Evolutionary conservation across 2,888 invertebrate species (phyloP).

Genomic region (Eretmocerus hayati): DNA sequence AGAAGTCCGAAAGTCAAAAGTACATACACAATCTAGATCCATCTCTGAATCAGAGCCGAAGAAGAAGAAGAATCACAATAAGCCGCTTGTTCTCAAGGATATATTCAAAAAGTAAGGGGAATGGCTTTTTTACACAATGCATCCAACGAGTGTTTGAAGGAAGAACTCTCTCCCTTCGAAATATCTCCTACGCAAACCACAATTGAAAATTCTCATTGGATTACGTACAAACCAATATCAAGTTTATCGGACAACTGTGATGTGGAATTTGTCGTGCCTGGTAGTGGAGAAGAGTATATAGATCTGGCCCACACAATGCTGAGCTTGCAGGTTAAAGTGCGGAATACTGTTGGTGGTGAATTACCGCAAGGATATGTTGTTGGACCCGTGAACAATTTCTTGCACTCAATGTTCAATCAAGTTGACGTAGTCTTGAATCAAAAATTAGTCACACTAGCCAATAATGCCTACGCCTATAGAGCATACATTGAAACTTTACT

Average conservation of each 20-base stretch:
- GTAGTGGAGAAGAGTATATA: constrained; percentile 27
- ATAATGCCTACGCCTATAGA: constrained; percentile 27
- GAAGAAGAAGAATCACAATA: too few species aligned
- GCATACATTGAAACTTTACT: constrained; percentile 27
- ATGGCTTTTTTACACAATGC: not conserved
- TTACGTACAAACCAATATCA: not conserved
- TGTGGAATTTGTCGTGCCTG: constrained; percentile 28
- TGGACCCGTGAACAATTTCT: constrained; percentile 8
- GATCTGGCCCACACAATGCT: constrained; percentile 27
- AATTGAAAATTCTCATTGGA: not conserved
- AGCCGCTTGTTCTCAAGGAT: too few species aligned
- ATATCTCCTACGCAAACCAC: not conserved
- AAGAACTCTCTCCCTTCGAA: not conserved
- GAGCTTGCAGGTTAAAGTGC: constrained; percentile 21
- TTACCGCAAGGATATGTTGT: not conserved
- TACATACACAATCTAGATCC: too few species aligned
- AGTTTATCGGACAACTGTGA: constrained; percentile 26
- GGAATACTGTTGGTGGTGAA: not conserved
- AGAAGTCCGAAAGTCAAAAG: too few species aligned
- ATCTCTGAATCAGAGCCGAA: too few species aligned
- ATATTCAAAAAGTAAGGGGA: not conserved
- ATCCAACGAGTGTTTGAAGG: not conserved
- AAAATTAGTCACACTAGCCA: constrained; percentile 26
- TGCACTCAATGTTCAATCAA: too few species aligned
- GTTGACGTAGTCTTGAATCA: too few species aligned